Evolutionary conservation across 2,888 invertebrate genomes (phyloP).

Genomic region (Quadroppia sp.): DNA sequence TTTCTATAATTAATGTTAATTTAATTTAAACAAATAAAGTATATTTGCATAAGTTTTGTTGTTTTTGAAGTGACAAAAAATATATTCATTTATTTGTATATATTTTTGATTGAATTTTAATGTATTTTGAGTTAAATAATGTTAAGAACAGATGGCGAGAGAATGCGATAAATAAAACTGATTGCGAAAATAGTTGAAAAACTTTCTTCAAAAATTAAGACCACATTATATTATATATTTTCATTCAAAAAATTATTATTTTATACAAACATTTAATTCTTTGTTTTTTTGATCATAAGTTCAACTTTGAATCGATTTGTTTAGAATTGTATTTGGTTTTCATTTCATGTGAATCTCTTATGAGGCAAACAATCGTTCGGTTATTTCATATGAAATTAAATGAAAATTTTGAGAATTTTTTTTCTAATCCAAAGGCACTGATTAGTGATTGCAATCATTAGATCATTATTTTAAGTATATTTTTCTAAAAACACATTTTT

Average conservation of each 20-base stretch:
- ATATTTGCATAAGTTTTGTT: neutral
- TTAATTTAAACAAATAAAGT: neutral
- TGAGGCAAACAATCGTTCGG: neutral
- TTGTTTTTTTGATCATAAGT: neutral
- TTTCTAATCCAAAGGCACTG: conserved; percentile 43
- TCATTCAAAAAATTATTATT: neutral
- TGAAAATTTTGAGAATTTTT: conserved; percentile 3
- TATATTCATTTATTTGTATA: neutral
- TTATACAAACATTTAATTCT: neutral
- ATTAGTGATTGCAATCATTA: conserved; percentile 33
- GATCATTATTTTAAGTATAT: conserved; percentile 31
- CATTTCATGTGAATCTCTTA: neutral
- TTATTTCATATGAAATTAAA: neutral
- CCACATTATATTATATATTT: conserved; percentile 1
- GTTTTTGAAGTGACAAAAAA: neutral
- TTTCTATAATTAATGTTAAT: neutral
- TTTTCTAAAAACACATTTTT: neutral
- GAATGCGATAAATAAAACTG: conserved; percentile 5
- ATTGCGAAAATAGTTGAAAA: neutral
- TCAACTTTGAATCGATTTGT: neutral
- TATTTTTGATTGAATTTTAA: neutral
- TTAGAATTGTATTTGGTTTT: neutral
- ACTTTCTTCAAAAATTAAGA: neutral
- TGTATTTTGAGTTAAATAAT: neutral
- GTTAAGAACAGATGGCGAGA: neutral